Base-by-base conservation (phyloP, 2,113 vertebrate genomes). In the Strix aluco region DNA sequence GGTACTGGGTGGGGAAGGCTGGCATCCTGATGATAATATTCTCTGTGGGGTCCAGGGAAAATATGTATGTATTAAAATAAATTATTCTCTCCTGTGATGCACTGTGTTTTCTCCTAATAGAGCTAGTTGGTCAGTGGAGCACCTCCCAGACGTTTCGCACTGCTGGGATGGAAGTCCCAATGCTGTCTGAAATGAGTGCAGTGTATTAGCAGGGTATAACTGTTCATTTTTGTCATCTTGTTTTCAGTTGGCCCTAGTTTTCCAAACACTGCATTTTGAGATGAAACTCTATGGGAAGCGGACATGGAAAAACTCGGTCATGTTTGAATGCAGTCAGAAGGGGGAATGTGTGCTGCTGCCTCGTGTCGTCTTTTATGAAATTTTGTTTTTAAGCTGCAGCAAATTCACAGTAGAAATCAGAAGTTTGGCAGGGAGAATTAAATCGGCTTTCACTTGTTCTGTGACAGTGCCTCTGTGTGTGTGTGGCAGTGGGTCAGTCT, bases 401-500 rank as follows among this genome's bases (percentile, higher is more conserved):
- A 81, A 81, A 72, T 65, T 86, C 38, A 36, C 21, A 19, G 44
- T 32, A 49, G 46, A 69, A 87, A 62, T n/a, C 7, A 20, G 42
- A 79, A 93, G 20, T 10, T 11, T 80, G 42, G 10, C 44, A 79
- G 29, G 36, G 49, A 81, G 63, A 65, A 94, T 27, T 47, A 86
- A 92, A 78, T 13, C 0, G 0, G 3, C 34, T 90, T 85, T 78
- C 20, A 42, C 49, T 52, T 85, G 20, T 85, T 85, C 44, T 79
- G 4, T 86, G 40, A 84, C 44, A 74, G 13, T 2, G 0, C 38
- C 36, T 58, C 3, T 0, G 0, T 32, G 42, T 47, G 15, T 47
- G 15, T 78, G 42, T 59, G 62, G 62, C 54, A 77, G 69, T 62
- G 44, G 63, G 23, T 91, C 88, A 49, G 49, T 80, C 84, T 51